Evolutionary conservation across 2,797 vertebrate species (phyloP), one percentile per base, ranked within the genome.

Genomic region (Gymnocypris eckloni): DNA sequence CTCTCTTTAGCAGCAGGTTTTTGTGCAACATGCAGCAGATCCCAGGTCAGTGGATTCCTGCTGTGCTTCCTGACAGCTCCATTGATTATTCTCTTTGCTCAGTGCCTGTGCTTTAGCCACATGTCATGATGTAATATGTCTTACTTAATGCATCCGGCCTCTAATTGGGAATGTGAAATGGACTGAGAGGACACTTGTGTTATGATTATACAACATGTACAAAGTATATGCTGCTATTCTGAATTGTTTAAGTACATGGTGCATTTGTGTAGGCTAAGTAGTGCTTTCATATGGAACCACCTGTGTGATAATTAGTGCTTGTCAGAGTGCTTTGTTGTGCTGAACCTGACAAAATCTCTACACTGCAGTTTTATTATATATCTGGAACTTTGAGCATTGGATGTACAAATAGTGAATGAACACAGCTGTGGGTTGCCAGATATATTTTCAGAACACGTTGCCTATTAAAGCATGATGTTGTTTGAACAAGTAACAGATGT

Each of bases 71-170:
- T 85, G 84, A 85, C 84, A 80, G 78, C 69, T 73, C 56, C 77
- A 80, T 85, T 80, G 84, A 85, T 85, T 85, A 85, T 85, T 80
- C 69, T 81, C 43, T 20, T 61, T 73, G 83, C 78, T 85, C 54
- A 18, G 84, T 52, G 69, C 54, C 52, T 85, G 28, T 73, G 54
- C 43, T 85, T 85, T 25, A 73, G 84, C 78, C 69, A 66, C 56
- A 64, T 85, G 69, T 64, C 84, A 85, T 73, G 67, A 85, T 85
- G 78, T 48, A 25, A 64, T 73, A 85, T 61, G 78, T 81, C 77
- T 85, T 50, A 18, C 66, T 85, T 52, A 80, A 85, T 80, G 78
- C 69, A 81, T 66, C 67, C 28, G 6, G 16, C 33, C 25, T 56
- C 22, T 80, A 85, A 85, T 85, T 85, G 43, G 84, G 41, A 59